Evolutionary conservation across 2,113 vertebrate species (phyloP).

Genomic region (Oplegnathus fasciatus): DNA sequence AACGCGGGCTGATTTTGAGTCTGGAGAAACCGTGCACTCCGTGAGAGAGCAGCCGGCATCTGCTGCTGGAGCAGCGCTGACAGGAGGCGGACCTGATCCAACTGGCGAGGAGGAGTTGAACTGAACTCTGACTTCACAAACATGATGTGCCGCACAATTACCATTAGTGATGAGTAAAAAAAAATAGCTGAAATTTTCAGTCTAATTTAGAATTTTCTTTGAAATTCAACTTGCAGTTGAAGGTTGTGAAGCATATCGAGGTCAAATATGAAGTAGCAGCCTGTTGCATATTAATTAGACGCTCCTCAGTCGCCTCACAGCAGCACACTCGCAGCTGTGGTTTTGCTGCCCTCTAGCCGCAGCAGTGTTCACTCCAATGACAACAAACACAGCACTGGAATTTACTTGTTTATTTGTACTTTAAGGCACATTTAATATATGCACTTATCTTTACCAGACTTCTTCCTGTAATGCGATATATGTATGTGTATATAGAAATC

Average conservation of each 20-base stretch:
- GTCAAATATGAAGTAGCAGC: not conserved
- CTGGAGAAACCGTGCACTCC: not conserved
- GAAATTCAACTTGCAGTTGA: not conserved
- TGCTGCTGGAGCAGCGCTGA: slow-evolving; percentile 48
- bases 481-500: not conserved
- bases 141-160: not conserved
- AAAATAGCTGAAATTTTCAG: fast-evolving
- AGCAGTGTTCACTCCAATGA: not conserved
- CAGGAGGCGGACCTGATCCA: slow-evolving; percentile 61
- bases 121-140: not conserved
- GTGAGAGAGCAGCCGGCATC: slow-evolving; percentile 52
- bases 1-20: slow-evolving; percentile 7
- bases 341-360: slow-evolving; percentile 55
- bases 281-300: not conserved
- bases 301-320: not conserved
- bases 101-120: slow-evolving; percentile 59
- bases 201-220: not conserved
- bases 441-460: not conserved
- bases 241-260: not conserved
- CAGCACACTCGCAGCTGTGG: not conserved
- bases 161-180: not conserved
- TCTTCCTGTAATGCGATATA: not conserved
- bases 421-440: slow-evolving; percentile 71
- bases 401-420: slow-evolving; percentile 57
- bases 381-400: not conserved